Evolutionary conservation across 2,113 vertebrate species (phyloP).

Genomic region (Bubo blakistoni): DNA sequence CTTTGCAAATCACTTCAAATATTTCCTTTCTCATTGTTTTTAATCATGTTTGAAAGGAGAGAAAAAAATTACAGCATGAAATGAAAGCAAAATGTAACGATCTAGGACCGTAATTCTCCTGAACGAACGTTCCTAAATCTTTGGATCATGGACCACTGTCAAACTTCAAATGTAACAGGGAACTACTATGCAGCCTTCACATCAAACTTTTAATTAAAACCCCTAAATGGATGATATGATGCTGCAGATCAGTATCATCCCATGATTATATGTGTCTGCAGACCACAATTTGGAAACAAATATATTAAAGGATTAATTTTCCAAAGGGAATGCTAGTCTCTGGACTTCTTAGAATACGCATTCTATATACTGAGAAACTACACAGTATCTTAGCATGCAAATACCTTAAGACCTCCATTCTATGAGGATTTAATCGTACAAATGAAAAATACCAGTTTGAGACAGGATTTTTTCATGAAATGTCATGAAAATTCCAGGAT

Average conservation of each 20-base stretch:
- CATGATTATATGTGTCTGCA: neutral
- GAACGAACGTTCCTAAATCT: neutral
- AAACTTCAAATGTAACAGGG: neutral
- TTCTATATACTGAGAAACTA: neutral
- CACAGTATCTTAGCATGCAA: neutral
- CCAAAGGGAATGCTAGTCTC: neutral
- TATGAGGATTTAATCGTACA: neutral
- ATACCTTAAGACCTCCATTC: neutral
- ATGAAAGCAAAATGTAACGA: slow-evolving; percentile 32
- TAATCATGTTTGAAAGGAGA: slow-evolving; percentile 23
- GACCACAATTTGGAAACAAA: slow-evolving; percentile 27
- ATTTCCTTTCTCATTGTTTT: slow-evolving; percentile 31
- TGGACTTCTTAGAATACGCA: neutral
- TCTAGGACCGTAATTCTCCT: neutral
- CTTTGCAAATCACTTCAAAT: slow-evolving; percentile 39
- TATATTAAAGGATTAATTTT: slow-evolving; percentile 6
- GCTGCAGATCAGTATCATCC: slow-evolving; percentile 16
- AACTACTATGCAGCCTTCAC: neutral
- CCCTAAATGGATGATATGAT: neutral
- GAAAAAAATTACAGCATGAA: slow-evolving; percentile 4
- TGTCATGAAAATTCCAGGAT: neutral
- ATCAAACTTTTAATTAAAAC: slow-evolving; percentile 51
- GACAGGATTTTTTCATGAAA: neutral
- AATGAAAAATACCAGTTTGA: neutral
- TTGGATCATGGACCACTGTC: neutral